These are phyloP conservation scores for Andrena bicolor DNA, from an alignment of 2,888 invertebrate species.

Conservation along the genomic window DNA sequence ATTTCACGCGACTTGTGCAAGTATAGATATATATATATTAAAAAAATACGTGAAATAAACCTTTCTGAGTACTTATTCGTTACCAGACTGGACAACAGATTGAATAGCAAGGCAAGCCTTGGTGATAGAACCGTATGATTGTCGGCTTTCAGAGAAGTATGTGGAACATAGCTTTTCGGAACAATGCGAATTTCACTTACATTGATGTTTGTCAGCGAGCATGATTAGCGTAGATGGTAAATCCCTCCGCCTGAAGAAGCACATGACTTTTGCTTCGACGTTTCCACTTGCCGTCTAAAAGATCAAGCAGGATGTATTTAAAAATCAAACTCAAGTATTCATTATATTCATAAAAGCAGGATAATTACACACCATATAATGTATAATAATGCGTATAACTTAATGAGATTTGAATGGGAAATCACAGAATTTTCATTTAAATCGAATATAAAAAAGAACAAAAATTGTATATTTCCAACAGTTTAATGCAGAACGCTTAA, in stretches of 20 bases:
- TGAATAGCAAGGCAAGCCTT: neutral
- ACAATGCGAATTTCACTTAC: conserved; percentile 87
- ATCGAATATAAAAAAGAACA: neutral
- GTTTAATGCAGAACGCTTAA: neutral
- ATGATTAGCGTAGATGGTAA: conserved; percentile 97
- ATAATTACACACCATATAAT: neutral
- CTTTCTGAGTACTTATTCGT: conserved; percentile 7
- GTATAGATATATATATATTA: neutral
- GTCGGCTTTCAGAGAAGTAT: neutral
- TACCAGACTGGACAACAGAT: neutral
- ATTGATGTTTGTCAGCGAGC: conserved; percentile 99
- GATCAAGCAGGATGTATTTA: conserved; percentile 49
- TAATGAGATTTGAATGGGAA: no score
- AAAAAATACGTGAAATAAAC: conserved; percentile 6
- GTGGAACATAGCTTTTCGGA: neutral
- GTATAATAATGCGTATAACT: neutral
- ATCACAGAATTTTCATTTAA: conserved; percentile 2
- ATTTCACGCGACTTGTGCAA: neutral
- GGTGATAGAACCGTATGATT: neutral
- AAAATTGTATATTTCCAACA: neutral
- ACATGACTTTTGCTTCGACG: conserved; percentile 99
- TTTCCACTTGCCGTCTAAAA: conserved; percentile 96
- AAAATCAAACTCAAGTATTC: neutral
- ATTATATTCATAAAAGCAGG: neutral
- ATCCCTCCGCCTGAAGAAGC: conserved; percentile 99